phyloP scores from a whole-genome alignment of 1,140 invertebrate genomes.

The Neotoxoptera formosana region DNA sequence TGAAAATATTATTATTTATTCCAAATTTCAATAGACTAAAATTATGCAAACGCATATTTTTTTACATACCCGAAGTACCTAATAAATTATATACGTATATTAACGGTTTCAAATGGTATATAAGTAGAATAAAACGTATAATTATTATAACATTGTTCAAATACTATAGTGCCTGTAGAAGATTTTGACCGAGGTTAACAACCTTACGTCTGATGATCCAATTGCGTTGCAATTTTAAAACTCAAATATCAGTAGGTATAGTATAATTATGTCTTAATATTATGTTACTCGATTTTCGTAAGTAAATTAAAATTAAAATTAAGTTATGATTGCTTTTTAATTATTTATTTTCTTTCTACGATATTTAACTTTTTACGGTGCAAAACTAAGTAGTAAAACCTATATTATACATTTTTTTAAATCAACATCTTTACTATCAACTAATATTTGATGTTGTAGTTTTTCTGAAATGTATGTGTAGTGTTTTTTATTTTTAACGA shows the following conservation, averaged over 20 bases:
- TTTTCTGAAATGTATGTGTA: neutral
- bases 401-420: neutral
- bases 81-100: neutral
- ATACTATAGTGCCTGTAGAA: neutral
- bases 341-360: neutral
- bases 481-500: neutral
- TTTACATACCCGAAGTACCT: neutral
- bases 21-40: neutral
- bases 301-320: neutral
- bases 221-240: neutral
- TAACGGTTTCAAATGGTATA: neutral
- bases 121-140: conserved; percentile 1
- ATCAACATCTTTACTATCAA: neutral
- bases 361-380: neutral
- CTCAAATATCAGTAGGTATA: neutral
- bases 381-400: neutral
- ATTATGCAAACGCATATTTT: conserved; percentile 1
- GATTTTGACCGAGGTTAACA: neutral
- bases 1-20: neutral
- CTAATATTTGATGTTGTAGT: neutral
- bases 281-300: neutral
- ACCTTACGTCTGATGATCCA: neutral
- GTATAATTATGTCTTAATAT: neutral
- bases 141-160: conserved; percentile 5
- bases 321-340: neutral